These are phyloP conservation scores for Drosophila monieri DNA, from an alignment of 2,888 invertebrate genomes.

Conservation along the genomic window DNA sequence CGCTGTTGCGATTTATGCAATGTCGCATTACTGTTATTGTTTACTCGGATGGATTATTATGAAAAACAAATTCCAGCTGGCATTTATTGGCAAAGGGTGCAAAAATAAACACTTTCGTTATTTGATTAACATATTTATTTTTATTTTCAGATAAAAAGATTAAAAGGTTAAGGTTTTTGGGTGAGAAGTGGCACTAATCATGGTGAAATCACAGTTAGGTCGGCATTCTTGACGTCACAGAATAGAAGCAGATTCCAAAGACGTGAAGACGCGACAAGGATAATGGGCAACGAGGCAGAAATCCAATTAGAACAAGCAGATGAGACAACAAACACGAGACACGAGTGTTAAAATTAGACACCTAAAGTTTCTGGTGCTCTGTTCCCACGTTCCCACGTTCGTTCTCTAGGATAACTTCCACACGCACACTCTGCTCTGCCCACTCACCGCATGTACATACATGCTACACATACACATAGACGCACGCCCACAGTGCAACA, in stretches of 20 bases:
- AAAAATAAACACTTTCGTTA: slow-evolving; percentile 46
- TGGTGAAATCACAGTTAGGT: slow-evolving; percentile 29
- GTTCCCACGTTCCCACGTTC: slow-evolving; percentile 48
- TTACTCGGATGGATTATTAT: slow-evolving; percentile 40
- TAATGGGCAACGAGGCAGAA: slow-evolving; percentile 22
- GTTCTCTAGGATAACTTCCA: slow-evolving; percentile 58
- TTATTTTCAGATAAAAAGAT: too few species aligned
- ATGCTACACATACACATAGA: slow-evolving; percentile 9
- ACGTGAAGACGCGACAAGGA: slow-evolving; percentile 9
- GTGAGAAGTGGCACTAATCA: slow-evolving; percentile 31
- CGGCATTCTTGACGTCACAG: slow-evolving; percentile 33
- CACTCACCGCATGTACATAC: slow-evolving; percentile 11
- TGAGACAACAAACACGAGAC: slow-evolving; percentile 22
- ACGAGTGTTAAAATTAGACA: slow-evolving; percentile 64
- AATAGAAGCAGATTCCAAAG: slow-evolving; percentile 5
- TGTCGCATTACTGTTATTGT: slow-evolving; percentile 42
- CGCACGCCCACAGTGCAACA: slow-evolving; percentile 48
- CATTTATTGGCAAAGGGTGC: slow-evolving; percentile 15
- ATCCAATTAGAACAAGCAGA: slow-evolving; percentile 37
- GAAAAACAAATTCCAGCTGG: slow-evolving; percentile 24
- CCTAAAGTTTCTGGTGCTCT: slow-evolving; percentile 34
- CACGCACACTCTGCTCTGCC: slow-evolving; percentile 16
- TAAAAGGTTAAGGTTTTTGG: not conserved
- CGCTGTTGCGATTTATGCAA: slow-evolving; percentile 52
- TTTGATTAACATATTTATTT: slow-evolving; percentile 19